Evolutionary conservation across 2,113 vertebrate species (phyloP), one percentile per base, ranked within the genome.

Genomic region (Siniperca chuatsi): DNA sequence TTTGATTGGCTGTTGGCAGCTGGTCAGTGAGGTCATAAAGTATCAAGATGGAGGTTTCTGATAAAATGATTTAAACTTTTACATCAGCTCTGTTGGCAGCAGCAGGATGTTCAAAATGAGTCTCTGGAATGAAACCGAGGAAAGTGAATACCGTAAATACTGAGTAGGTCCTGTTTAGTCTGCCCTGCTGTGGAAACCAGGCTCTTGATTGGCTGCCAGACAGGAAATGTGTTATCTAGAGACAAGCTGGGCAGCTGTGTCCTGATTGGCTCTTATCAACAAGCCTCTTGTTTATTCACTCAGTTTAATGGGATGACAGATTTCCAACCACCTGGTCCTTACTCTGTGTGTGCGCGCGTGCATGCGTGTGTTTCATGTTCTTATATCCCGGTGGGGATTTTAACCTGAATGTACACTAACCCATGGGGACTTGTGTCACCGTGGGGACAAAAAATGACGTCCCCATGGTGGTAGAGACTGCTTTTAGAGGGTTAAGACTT

Each of bases 141-240:
- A 78, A 83, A 73, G 6, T 48, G n/a, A 75, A 52, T 33, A 3
- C 9, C 0, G 7, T 50, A 25, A 70, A 62, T 3, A 29, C 50
- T 52, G 52, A 25, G 71, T 0, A 25, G 3, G 35, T 61, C 10
- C 10, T 57, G 61, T 75, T 71, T 42, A 55, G 46, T 73, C 50
- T 62, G 48, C 9, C 0, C 58, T 29, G 69, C 23, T 4, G 55
- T 77, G 87, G 74, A 84, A 88, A 81, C 60, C 54, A 61, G 81
- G 25, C 55, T 69, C 20, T 66, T 87, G 81, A 89, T 85, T 92
- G 87, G 85, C 82, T 83, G 85, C 88, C 92, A 90, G 62, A 83
- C 54, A 85, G 90, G 84, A 90, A 92, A 86, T 85, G 75, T 93
- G 88, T 85, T 90, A 81, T 88, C 87, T 44, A 6, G 61, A 87